These are phyloP conservation scores for Megalurothrips usitatus DNA, from an alignment of 2,888 invertebrate genomes.

Conservation along the genomic window DNA sequence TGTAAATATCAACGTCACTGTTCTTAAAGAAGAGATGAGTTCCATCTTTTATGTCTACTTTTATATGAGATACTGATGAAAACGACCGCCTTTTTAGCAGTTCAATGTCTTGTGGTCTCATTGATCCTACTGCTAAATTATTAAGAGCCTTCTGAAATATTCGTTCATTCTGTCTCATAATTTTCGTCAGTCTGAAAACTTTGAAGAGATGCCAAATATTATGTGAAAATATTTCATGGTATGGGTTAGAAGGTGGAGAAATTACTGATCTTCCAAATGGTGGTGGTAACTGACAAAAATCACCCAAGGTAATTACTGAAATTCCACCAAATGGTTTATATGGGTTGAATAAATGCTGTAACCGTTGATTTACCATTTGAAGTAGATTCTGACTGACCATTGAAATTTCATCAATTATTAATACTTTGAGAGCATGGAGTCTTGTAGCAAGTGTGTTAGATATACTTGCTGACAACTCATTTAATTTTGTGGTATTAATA, in stretches of 20 bases:
- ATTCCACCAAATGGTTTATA: constrained; percentile 35
- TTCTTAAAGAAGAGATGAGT: too few species aligned
- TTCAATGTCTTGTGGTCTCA: constrained; percentile 28
- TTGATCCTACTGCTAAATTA: constrained; percentile 32
- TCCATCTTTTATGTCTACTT: too few species aligned
- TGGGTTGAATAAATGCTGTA: constrained; percentile 32
- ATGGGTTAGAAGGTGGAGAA: constrained; percentile 19
- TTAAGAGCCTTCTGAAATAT: constrained; percentile 35
- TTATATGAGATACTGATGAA: too few species aligned
- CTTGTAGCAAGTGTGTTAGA: too few species aligned
- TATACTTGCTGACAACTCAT: too few species aligned
- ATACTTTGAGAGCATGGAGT: too few species aligned
- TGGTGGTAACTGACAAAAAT: constrained; percentile 38
- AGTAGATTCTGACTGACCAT: constrained; percentile 32
- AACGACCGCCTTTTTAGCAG: too few species aligned
- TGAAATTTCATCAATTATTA: constrained; percentile 33
- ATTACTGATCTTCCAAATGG: constrained; percentile 34
- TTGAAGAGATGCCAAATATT: constrained; percentile 35
- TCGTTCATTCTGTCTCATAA: constrained; percentile 37
- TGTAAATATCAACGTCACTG: too few species aligned
- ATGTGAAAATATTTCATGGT: not conserved
- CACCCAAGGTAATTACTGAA: constrained; percentile 36
- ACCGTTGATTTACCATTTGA: constrained; percentile 29
- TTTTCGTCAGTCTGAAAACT: constrained; percentile 36
- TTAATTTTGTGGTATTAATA: not conserved